A percentile compares a stretch with the other conserved stretches of the same genome.
These are phyloP conservation scores for Fregetta grallaria DNA, from an alignment of 2,113 vertebrate species.

Conservation along the genomic window DNA sequence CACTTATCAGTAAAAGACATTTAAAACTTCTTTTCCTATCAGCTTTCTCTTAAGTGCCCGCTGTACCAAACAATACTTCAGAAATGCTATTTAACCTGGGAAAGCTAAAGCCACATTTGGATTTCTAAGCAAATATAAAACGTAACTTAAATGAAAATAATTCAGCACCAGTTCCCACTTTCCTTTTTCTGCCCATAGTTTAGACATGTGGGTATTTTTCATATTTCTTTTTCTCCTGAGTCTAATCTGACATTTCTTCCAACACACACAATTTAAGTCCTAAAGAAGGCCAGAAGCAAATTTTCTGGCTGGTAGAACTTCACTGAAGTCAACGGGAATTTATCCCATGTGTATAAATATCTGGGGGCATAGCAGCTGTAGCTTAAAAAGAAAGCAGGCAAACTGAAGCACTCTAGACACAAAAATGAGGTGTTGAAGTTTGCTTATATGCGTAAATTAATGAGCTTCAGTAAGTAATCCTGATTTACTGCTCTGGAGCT, in stretches of 20 bases:
- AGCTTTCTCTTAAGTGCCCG: not conserved
- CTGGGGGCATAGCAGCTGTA: not conserved
- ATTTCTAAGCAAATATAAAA: conserved; percentile 15
- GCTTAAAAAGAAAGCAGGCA: conserved; percentile 8
- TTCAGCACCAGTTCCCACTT: not conserved
- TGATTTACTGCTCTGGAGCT: not conserved
- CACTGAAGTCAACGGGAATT: conserved; percentile 10
- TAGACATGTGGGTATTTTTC: not conserved
- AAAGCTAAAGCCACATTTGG: not conserved
- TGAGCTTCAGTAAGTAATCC: not conserved
- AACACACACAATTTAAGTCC: conserved; percentile 10
- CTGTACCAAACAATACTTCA: not conserved
- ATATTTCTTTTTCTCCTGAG: conserved; percentile 12
- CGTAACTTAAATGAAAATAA: not conserved
- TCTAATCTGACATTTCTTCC: conserved; percentile 45
- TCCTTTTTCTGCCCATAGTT: not conserved
- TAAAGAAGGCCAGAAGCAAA: conserved; percentile 44
- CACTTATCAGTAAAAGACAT: not conserved
- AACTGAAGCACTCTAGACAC: not conserved
- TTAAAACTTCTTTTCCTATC: not conserved
- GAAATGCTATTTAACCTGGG: not conserved
- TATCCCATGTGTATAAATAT: not conserved
- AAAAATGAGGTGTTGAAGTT: not conserved
- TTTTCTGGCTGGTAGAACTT: conserved; percentile 12
- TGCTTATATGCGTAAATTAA: not conserved